Evolutionary conservation across 2,888 invertebrate genomes (phyloP), one percentile per base, ranked within the genome.

Genomic region (Parnassius mnemosyne): DNA sequence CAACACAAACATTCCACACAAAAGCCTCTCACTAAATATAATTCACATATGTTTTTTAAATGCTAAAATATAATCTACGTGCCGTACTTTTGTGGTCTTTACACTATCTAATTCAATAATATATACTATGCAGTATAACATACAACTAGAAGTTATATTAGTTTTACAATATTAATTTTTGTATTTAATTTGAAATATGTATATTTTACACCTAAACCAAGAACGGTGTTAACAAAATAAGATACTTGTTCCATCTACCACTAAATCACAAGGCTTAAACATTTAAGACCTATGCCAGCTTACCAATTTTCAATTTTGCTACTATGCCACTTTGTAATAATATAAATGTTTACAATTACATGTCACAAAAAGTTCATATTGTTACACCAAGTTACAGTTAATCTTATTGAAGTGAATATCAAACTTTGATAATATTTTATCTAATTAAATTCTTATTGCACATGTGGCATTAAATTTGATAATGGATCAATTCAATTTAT

Each of bases 11-110:
- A 65, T 70, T 63, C 76, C 74, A 71, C 68, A 61, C 69, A 72
- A 74, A 83, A 86, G 87, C 87, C 87, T 87, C 86, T 83, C 77
- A 75, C 81, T 80, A 79, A 75, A 71, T 70, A 76, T 74, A 81
- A 70, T 74, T 71, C 74, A 76, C 73, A 72, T 69, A 71, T 71
- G 72, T 70, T 34, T 76, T 72, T 83, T 84, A 84, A 83, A 85
- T 83, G 82, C 85, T 86, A 85, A 75, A 72, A 71, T 80, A 79
- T 69, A 75, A 64, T 56, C 80, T 81, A 83, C 69, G 77, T 78
- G 79, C 80, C 72, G 72, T 73, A 74, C 73, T 69, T 74, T 76
- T 69, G 75, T 79, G 73, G 77, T 81, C 75, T 80, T 78, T 75
- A 79, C 75, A 78, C 76, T 79, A 79, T 73, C 71, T 74, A 73